Percentiles rank a stretch among this genome's conserved stretches.
phyloP scores from a whole-genome alignment of 2,113 vertebrate species.

The Oryzias woworae region DNA sequence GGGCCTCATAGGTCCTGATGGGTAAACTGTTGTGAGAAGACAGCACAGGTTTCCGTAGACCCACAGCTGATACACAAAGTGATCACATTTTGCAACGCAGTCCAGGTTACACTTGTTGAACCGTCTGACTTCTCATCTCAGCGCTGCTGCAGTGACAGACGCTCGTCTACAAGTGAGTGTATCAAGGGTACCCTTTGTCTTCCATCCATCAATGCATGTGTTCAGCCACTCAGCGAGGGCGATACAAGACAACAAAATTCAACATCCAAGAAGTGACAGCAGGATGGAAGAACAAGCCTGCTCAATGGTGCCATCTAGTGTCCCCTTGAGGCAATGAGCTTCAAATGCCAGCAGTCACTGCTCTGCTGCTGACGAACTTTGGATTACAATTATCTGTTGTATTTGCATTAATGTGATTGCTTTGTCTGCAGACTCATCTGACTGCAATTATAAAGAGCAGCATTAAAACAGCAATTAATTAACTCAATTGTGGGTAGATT shows the following conservation, averaged over 20 bases:
- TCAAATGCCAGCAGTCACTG: conserved; percentile 25
- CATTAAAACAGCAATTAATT: conserved; percentile 82
- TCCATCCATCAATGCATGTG: conserved; percentile 52
- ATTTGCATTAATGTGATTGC: conserved; percentile 79
- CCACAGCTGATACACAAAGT: conserved; percentile 57
- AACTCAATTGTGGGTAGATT: conserved; percentile 77
- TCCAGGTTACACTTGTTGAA: conserved; percentile 48
- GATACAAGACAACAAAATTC: conserved; percentile 59
- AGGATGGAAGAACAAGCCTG: conserved; percentile 48
- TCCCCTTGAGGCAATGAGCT: neutral
- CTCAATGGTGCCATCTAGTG: conserved; percentile 81
- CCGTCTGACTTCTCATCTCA: conserved; percentile 57
- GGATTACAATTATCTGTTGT: conserved; percentile 79
- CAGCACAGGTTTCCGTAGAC: conserved; percentile 52
- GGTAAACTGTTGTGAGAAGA: conserved; percentile 35
- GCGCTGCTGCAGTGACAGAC: conserved; percentile 39
- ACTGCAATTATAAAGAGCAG: conserved; percentile 81
- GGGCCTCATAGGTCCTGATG: conserved; percentile 48
- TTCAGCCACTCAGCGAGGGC: conserved; percentile 48
- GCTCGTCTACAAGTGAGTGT: conserved; percentile 47
- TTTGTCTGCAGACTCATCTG: conserved; percentile 80
- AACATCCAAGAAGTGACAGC: conserved; percentile 58
- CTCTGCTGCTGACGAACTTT: conserved; percentile 66
- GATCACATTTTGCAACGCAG: conserved; percentile 33
- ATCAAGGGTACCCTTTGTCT: conserved; percentile 54